These are phyloP conservation scores for Dinocampus coccinellae DNA, from an alignment of 2,888 invertebrate genomes.

Conservation along the genomic window DNA sequence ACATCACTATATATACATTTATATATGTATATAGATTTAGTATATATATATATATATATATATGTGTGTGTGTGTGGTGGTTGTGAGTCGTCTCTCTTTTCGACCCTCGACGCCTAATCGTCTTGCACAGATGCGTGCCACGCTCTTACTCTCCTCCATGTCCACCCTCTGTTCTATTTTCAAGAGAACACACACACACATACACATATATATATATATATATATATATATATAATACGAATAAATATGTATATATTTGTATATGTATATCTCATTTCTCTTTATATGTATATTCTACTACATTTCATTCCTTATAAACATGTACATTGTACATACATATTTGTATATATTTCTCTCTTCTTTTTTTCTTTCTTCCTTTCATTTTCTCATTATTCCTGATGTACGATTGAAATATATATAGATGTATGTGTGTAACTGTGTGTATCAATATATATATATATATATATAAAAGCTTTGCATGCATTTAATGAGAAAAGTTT, in stretches of 20 bases:
- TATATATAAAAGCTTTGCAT: slow-evolving; percentile 4
- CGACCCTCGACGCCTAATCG: slow-evolving; percentile 58
- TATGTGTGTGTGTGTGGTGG: neutral
- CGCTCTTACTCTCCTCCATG: slow-evolving; percentile 38
- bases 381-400: slow-evolving; percentile 44
- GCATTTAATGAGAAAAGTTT: slow-evolving; percentile 53
- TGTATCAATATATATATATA: neutral
- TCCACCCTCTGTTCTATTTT: neutral
- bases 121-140: slow-evolving; percentile 65
- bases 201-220: neutral
- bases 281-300: too few relatives aligned
- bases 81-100: slow-evolving; percentile 32
- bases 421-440: neutral
- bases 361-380: slow-evolving; percentile 35
- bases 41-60: slow-evolving; percentile 5
- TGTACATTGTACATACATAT: too few relatives aligned
- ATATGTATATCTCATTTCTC: neutral
- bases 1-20: neutral
- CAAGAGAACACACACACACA: neutral
- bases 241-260: neutral
- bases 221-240: neutral
- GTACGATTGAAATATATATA: neutral
- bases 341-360: neutral
- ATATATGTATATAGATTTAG: slow-evolving; percentile 11
- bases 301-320: neutral